Base-by-base conservation (phyloP, 2,797 vertebrate species). In the Aythya fuligula region DNA sequence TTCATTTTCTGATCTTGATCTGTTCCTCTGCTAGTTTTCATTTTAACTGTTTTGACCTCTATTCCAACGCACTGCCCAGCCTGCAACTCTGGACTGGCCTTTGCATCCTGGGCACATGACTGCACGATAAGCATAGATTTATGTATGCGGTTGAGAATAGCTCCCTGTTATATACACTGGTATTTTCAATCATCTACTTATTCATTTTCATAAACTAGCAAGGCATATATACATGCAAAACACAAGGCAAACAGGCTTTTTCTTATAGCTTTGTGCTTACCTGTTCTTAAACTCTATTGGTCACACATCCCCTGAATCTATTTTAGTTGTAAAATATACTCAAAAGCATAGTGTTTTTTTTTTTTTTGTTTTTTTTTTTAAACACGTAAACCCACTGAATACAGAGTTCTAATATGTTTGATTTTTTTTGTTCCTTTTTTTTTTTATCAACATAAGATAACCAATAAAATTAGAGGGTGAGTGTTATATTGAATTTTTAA, bases 361-460 rank as follows among this genome's bases (percentile, higher is more conserved):
- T 36, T 71, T 92, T 97, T 97, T 97, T 47, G 1, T 11, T 97
- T 24, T 27, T 51, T 49, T 49, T 51, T 51, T 51, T 51, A 5
- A 25, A 96, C 38, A 81, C 56, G 56, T 89, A 95, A 96, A 91
- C 70, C 58, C 64, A 79, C 93, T 85, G 96, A 96, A 94, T 45
- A 72, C 75, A 71, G 85, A 89, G 73, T 84, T 11, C 93, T 87
- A 85, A 91, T 51, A 95, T 94, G 20, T 74, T 92, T 97, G 45
- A 11, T 90, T 95, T 51, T 27, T 51, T 27, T 21, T 25, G 20
- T 47, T 47, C 21, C 91, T 97, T 90, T 95, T 27, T 27, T 95
- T 71, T 91, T 97, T 91, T 93, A 76, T 92, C 38, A 97, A 70
- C 87, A 93, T 67, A 88, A 93, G 79, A 96, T 71, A 96, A 96